Conservation (phyloP, 2,113 vertebrate genomes). For the Leptodactylus fuscus region DNA sequence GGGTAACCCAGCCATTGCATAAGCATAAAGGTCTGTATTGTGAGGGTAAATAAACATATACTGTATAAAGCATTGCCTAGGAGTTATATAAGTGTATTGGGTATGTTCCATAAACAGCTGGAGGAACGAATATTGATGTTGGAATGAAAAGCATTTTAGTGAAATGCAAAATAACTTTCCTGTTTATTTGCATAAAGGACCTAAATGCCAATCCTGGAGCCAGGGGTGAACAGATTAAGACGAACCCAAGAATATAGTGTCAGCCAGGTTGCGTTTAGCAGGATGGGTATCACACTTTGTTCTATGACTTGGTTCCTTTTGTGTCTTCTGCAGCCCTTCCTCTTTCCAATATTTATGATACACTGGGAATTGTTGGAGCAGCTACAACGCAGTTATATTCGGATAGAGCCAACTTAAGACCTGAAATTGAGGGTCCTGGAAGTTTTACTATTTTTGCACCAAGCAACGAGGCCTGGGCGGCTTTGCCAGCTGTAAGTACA, state of each 20-base stretch:
- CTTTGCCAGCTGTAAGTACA: constrained; percentile 84
- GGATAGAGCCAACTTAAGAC: constrained; percentile 84
- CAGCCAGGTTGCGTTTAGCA: neutral
- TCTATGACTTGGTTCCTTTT: neutral
- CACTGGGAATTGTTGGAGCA: constrained; percentile 87
- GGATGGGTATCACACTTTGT: neutral
- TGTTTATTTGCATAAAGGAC: neutral
- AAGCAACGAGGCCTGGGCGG: constrained; percentile 92
- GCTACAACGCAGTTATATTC: constrained; percentile 93
- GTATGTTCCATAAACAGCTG: neutral
- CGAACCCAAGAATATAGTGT: neutral
- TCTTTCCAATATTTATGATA: constrained; percentile 92
- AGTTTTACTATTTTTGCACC: constrained; percentile 97
- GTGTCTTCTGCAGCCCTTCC: constrained; percentile 82
- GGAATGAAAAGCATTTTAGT: constrained; percentile 3
- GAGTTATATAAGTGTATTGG: neutral
- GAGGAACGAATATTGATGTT: neutral
- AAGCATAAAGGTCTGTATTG: neutral
- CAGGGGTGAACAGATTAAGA: neutral
- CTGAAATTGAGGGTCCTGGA: constrained; percentile 91
- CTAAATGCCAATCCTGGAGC: neutral
- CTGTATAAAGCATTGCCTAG: neutral
- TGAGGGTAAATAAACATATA: neutral
- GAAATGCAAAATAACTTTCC: neutral
- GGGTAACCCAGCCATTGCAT: neutral